Conservation (phyloP, 2,113 vertebrate species). For the Laticauda laticaudata region DNA sequence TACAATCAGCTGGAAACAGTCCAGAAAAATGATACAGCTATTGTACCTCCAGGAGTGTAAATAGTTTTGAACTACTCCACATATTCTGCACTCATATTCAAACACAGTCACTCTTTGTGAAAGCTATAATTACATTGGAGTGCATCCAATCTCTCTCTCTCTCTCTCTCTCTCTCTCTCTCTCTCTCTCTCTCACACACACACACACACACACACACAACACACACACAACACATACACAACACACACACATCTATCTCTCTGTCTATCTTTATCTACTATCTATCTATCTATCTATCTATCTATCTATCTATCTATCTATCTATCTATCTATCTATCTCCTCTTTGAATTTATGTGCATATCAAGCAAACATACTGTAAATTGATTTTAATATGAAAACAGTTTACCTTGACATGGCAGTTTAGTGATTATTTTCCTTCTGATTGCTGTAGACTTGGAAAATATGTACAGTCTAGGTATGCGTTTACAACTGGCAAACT, state of each 20-base stretch:
- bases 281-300: too few relatives aligned
- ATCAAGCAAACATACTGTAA: slow-evolving; percentile 80
- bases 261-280: too few relatives aligned
- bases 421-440: slow-evolving; percentile 59
- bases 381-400: slow-evolving; percentile 71
- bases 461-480: slow-evolving; percentile 43
- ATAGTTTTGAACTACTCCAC: slow-evolving; percentile 83
- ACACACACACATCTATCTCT: too few relatives aligned
- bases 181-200: too few relatives aligned
- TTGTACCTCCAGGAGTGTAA: slow-evolving; percentile 78
- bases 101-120: slow-evolving; percentile 87
- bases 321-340: slow-evolving; percentile 28
- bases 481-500: slow-evolving; percentile 30
- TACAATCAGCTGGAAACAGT: slow-evolving; percentile 63
- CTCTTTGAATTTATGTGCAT: slow-evolving; percentile 89
- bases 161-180: too few relatives aligned
- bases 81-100: slow-evolving; percentile 66
- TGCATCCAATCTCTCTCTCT: slow-evolving; percentile 61
- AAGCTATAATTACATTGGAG: slow-evolving; percentile 97
- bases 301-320: too few relatives aligned
- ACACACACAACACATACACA: too few relatives aligned
- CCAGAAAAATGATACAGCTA: slow-evolving; percentile 67
- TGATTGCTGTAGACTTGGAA: slow-evolving; percentile 31
- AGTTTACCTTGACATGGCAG: slow-evolving; percentile 57
- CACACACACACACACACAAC: too few relatives aligned